These are phyloP conservation scores for Synergus umbraculus DNA, from an alignment of 2,888 invertebrate species.

Conservation along the genomic window DNA sequence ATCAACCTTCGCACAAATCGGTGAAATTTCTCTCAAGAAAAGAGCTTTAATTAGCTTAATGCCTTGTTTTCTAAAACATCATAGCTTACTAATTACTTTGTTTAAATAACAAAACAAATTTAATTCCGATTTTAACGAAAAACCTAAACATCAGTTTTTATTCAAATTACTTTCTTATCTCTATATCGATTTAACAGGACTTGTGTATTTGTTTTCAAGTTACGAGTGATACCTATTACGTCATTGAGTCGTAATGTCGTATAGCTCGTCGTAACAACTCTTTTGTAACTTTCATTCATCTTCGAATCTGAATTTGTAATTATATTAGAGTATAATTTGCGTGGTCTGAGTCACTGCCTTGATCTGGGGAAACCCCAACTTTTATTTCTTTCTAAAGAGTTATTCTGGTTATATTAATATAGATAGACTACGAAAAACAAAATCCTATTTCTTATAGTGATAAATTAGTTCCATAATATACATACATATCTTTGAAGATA, in stretches of 20 bases:
- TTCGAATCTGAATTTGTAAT: constrained; percentile 9
- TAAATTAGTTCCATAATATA: not conserved
- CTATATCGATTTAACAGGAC: not conserved
- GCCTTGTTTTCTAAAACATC: not conserved
- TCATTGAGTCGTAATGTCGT: constrained; percentile 9
- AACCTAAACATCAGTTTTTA: not conserved
- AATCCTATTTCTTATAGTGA: not conserved
- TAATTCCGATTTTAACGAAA: not conserved
- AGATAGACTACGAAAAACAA: not conserved
- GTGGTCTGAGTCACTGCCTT: not conserved
- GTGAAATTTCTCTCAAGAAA: not conserved
- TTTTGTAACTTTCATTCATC: constrained; percentile 22
- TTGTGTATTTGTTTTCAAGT: not conserved
- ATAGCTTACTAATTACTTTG: too few species aligned
- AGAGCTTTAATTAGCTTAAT: not conserved
- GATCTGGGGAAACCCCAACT: not conserved
- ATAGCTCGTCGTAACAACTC: not conserved
- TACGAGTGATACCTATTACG: not conserved
- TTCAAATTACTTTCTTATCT: not conserved
- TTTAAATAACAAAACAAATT: too few species aligned
- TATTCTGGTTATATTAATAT: not conserved
- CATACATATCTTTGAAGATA: not conserved
- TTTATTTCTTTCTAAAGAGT: not conserved
- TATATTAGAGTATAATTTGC: not conserved
- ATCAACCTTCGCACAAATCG: constrained; percentile 11